A percentile compares a stretch with the other conserved stretches of the same genome.
phyloP scores from a whole-genome alignment of 1,140 invertebrate genomes.

The Zaprionus tsacasi region DNA sequence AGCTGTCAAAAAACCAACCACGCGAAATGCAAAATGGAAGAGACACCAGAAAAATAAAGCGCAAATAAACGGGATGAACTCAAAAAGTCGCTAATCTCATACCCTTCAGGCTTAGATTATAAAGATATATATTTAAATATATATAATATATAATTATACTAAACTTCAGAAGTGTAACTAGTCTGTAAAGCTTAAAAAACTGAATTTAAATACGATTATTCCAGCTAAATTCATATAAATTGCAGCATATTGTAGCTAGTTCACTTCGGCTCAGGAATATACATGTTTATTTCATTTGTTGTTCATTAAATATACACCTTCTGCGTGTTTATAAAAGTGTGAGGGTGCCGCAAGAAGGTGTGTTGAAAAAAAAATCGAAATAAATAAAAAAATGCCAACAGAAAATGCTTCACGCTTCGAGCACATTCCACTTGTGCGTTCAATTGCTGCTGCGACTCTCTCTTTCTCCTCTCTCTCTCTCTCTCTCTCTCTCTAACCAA shows the following conservation, averaged over 20 bases:
- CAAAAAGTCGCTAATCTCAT: neutral
- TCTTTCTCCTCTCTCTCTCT: too few relatives aligned
- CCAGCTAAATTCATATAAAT: too few relatives aligned
- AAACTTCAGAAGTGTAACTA: too few relatives aligned
- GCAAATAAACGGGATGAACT: neutral
- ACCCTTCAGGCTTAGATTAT: neutral
- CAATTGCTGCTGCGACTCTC: constrained; percentile 63
- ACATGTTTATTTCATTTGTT: too few relatives aligned
- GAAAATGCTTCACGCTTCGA: constrained; percentile 63
- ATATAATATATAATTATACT: neutral
- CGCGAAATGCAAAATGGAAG: constrained; percentile 29
- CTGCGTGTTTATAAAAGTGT: too few relatives aligned
- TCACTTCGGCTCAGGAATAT: too few relatives aligned
- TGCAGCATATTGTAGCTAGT: too few relatives aligned
- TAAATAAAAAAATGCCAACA: constrained; percentile 33
- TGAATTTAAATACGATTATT: too few relatives aligned
- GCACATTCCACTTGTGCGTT: constrained; percentile 70
- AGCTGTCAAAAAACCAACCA: constrained; percentile 1
- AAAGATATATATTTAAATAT: neutral
- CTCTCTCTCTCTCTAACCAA: neutral
- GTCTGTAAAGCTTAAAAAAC: too few relatives aligned
- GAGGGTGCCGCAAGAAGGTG: neutral
- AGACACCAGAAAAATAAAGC: neutral
- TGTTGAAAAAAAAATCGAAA: neutral
- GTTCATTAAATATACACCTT: too few relatives aligned